Evolutionary conservation across 2,888 invertebrate species (phyloP).

Genomic region (Venustoraphidia nigricollis): DNA sequence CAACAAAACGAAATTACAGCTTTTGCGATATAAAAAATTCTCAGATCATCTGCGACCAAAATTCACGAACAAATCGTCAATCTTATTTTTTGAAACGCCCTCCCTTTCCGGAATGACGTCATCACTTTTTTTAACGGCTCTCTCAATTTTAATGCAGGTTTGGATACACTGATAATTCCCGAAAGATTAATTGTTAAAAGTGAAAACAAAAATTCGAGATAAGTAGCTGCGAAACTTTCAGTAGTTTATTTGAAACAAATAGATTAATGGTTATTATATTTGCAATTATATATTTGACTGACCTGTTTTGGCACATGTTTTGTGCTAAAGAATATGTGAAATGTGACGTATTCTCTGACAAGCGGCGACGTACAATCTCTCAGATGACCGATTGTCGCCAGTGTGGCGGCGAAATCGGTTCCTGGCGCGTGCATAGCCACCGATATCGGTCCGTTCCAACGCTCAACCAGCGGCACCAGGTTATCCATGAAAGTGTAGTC

Average conservation of each 20-base stretch:
- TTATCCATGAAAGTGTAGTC: slow-evolving; percentile 87
- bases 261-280: too few species aligned
- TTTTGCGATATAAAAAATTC: too few species aligned
- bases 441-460: slow-evolving; percentile 80
- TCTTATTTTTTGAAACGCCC: too few species aligned
- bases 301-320: slow-evolving; percentile 67
- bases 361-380: slow-evolving; percentile 60
- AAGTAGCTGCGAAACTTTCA: not conserved
- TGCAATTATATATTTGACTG: too few species aligned
- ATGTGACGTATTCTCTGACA: slow-evolving; percentile 65
- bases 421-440: slow-evolving; percentile 81
- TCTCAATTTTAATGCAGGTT: not conserved
- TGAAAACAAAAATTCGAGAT: too few species aligned
- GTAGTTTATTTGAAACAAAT: not conserved
- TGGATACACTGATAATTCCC: not conserved
- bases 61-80: too few species aligned
- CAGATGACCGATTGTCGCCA: slow-evolving; percentile 66
- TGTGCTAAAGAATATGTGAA: slow-evolving; percentile 78
- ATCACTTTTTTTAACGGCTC: too few species aligned
- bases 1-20: too few species aligned
- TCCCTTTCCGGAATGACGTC: too few species aligned
- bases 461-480: slow-evolving; percentile 64
- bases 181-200: not conserved
- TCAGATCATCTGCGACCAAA: too few species aligned
- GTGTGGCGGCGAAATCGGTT: slow-evolving; percentile 58